These are phyloP conservation scores for Peromyscus aztecus DNA, from an alignment of 2,797 vertebrate genomes.

Conservation along the genomic window DNA sequence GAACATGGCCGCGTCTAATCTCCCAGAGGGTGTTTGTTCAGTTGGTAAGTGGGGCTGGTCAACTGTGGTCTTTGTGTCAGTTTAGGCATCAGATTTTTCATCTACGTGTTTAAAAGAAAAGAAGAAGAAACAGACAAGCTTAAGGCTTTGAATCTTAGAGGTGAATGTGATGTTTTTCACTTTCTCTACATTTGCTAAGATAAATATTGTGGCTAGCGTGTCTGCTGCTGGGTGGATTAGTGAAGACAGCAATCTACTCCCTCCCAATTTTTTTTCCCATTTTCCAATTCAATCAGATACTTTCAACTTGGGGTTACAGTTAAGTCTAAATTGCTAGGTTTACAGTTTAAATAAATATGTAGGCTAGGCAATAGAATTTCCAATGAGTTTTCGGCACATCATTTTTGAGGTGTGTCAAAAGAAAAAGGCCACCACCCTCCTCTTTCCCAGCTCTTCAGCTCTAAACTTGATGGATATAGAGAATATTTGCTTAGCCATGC, in stretches of 20 bases:
- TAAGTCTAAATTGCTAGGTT: slow-evolving; percentile 78
- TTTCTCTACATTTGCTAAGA: slow-evolving; percentile 83
- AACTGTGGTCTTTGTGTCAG: slow-evolving; percentile 47
- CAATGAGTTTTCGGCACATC: not conserved
- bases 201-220: slow-evolving; percentile 83
- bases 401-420: slow-evolving; percentile 71
- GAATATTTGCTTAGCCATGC: not conserved
- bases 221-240: slow-evolving; percentile 76
- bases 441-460: not conserved
- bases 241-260: slow-evolving; percentile 55
- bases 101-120: not conserved
- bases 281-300: slow-evolving; percentile 74
- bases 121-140: not conserved
- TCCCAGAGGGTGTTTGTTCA: slow-evolving; percentile 60
- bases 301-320: slow-evolving; percentile 76
- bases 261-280: not conserved
- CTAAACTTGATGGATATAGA: not conserved
- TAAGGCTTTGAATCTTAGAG: slow-evolving; percentile 80
- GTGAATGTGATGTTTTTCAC: slow-evolving; percentile 76
- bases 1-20: slow-evolving; percentile 28
- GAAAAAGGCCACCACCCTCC: not conserved
- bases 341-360: slow-evolving; percentile 80
- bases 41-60: slow-evolving; percentile 64
- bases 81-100: slow-evolving; percentile 66
- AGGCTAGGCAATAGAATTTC: slow-evolving; percentile 69